Evolutionary conservation across 2,113 vertebrate species (phyloP), one percentile per base, ranked within the genome.

Genomic region (Murina feae): DNA sequence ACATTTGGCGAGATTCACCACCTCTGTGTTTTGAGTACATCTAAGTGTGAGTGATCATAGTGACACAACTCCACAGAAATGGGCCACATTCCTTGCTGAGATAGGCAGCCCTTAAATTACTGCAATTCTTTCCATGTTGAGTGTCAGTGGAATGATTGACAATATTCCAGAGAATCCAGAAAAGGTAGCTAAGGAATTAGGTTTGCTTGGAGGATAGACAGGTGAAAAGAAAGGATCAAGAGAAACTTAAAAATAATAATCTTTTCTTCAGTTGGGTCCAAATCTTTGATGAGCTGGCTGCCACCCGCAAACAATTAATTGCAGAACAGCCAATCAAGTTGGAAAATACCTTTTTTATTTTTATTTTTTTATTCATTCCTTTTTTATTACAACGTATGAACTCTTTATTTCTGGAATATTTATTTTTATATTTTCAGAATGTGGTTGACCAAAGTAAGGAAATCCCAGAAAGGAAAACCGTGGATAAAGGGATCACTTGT

Each of bases 51-150:
- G 94, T 99, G 99, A 98, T 99, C 98, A 99, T 99, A 99, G 0
- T 98, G 98, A 69, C 98, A 99, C 97, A 99, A 99, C 96, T 99
- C 98, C 96, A 99, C 98, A 0, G 99, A 99, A 96, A 99, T 99
- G 98, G 98, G 98, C 5, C 99, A 99, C 88, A 99, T 99, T 91
- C 98, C 98, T 0, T 98, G 98, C 6, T 98, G 98, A 7, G 99
- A 99, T 0, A 98, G 99, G 28, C 97, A 99, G 74, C 98, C 98
- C 14, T 96, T 99, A 17, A 98, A 97, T 89, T 97, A 97, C 92
- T 98, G 98, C 86, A 98, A 98, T 84, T 98, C 98, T 2, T 83
- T 98, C 98, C 1, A 98, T 98, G 17, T 97, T 99, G 79, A 99
- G 98, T 0, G 98, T 99, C 97, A 99, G 99, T 0, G 98, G 98